Conservation (phyloP, 2,888 invertebrate species). For the Andrena bucephala region DNA sequence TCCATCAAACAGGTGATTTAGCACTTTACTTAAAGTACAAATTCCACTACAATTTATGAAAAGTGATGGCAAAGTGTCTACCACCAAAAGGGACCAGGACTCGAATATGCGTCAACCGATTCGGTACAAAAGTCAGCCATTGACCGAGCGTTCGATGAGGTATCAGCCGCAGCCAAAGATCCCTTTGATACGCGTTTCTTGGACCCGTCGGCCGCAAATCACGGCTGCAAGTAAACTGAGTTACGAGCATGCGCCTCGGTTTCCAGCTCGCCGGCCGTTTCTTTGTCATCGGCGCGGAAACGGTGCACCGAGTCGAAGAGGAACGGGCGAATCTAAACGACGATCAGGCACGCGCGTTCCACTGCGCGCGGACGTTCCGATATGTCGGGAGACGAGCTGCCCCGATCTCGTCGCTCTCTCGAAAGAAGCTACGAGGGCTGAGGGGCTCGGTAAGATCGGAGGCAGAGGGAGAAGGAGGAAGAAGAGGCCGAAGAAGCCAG, state of each 20-base stretch:
- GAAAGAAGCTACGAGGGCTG: conserved; percentile 43
- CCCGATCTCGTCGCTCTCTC: conserved; percentile 46
- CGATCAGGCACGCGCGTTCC: conserved; percentile 75
- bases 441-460: conserved; percentile 4
- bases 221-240: conserved; percentile 69
- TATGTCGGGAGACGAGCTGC: conserved; percentile 66
- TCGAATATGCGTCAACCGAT: not conserved
- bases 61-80: not conserved
- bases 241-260: conserved; percentile 64
- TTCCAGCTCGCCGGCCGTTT: conserved; percentile 53
- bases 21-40: not conserved
- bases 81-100: not conserved
- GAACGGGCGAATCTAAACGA: conserved; percentile 69
- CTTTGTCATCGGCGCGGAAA: conserved; percentile 70
- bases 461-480: not conserved
- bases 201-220: conserved; percentile 63
- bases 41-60: no score
- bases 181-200: conserved; percentile 51
- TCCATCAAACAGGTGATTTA: no score
- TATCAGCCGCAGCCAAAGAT: conserved; percentile 31
- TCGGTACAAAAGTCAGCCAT: not conserved
- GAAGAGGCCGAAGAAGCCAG: conserved; percentile 1
- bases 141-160: conserved; percentile 33
- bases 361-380: conserved; percentile 66
- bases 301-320: conserved; percentile 44